Percentiles rank a stretch among this genome's conserved stretches.
phyloP scores from a whole-genome alignment of 2,888 invertebrate species.

The Tachina lurida region DNA sequence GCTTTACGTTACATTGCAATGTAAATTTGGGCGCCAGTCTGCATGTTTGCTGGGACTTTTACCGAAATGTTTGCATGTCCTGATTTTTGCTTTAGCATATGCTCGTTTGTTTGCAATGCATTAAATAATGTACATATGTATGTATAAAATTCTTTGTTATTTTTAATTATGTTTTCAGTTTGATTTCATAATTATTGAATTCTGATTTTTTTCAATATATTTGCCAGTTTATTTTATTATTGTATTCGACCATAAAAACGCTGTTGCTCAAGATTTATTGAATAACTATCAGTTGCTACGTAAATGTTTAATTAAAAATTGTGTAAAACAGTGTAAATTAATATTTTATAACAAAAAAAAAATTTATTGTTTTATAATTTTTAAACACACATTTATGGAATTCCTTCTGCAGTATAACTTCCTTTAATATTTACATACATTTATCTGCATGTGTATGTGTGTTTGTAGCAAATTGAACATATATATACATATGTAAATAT shows the following conservation, averaged over 20 bases:
- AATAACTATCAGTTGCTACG: conserved; percentile 36
- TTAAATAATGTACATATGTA: background rate
- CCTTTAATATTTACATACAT: background rate
- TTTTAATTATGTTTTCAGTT: conserved; percentile 36
- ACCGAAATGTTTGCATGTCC: background rate
- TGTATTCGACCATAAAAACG: background rate
- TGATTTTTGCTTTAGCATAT: background rate
- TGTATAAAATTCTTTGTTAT: background rate
- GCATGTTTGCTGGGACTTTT: background rate
- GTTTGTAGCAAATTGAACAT: background rate
- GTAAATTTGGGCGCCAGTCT: no score
- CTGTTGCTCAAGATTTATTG: conserved; percentile 1
- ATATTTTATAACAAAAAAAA: conserved; percentile 19
- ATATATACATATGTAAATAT: background rate
- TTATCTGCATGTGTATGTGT: no score
- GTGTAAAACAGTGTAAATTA: no score
- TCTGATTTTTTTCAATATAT: background rate
- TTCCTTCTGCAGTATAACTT: background rate
- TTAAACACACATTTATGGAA: conserved; percentile 9
- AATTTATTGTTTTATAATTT: conserved; percentile 18
- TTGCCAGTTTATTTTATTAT: background rate
- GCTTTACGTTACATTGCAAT: no score
- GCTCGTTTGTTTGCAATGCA: background rate
- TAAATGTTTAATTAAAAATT: conserved; percentile 48
- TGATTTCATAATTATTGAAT: conserved; percentile 1